phyloP scores from a whole-genome alignment of 2,797 vertebrate species.

The Psittacula derbiana region DNA sequence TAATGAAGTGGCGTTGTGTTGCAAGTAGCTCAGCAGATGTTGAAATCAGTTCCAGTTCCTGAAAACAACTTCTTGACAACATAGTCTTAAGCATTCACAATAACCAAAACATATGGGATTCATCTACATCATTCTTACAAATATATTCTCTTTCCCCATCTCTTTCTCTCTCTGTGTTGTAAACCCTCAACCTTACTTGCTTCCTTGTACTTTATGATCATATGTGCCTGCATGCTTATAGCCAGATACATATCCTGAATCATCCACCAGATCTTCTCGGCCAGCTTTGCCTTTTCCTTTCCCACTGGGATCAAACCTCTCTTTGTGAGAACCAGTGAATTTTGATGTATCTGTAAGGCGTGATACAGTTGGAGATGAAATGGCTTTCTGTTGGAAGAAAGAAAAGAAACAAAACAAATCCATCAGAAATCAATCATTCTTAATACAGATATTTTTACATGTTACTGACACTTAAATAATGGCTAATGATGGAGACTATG shows the following conservation, averaged over 20 bases:
- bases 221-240: slow-evolving; percentile 95
- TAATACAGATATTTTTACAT: not conserved
- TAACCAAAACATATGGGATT: slow-evolving; percentile 46
- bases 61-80: slow-evolving; percentile 62
- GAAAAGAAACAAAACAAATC: not conserved
- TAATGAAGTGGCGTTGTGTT: slow-evolving; percentile 70
- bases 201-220: slow-evolving; percentile 89
- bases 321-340: slow-evolving; percentile 97
- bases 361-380: slow-evolving; percentile 84
- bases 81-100: slow-evolving; percentile 54
- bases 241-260: slow-evolving; percentile 91
- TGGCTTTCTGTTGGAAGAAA: slow-evolving; percentile 80
- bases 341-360: slow-evolving; percentile 92
- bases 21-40: slow-evolving; percentile 57
- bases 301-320: slow-evolving; percentile 90
- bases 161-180: not conserved
- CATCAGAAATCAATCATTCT: not conserved
- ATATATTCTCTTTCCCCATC: not conserved
- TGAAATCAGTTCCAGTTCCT: slow-evolving; percentile 67
- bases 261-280: slow-evolving; percentile 90
- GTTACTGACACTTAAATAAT: not conserved
- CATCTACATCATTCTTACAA: slow-evolving; percentile 41
- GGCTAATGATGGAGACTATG: not conserved
- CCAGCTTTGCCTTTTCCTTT: slow-evolving; percentile 93
- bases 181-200: slow-evolving; percentile 71